Conservation (phyloP, 2,113 vertebrate genomes). For the Solea senegalensis region DNA sequence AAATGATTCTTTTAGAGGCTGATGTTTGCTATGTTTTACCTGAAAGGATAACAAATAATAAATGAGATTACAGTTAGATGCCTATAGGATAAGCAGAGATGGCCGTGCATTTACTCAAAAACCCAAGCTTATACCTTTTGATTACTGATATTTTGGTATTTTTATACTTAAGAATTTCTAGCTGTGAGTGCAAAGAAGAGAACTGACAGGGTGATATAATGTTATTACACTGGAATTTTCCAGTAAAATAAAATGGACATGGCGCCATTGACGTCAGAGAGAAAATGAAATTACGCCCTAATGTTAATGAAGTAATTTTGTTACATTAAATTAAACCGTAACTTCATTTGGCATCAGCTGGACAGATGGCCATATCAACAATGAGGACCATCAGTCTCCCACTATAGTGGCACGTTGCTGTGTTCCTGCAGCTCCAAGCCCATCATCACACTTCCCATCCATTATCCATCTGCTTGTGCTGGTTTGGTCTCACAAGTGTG, state of each 20-base stretch:
- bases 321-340: slow-evolving; percentile 10
- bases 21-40: too few relatives aligned
- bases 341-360: slow-evolving; percentile 57
- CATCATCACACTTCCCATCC: slow-evolving; percentile 56
- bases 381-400: slow-evolving; percentile 33
- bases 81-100: not conserved
- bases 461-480: slow-evolving; percentile 59
- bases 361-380: slow-evolving; percentile 21
- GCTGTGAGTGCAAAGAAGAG: not conserved
- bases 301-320: slow-evolving; percentile 10
- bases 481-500: not conserved
- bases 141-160: not conserved
- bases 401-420: slow-evolving; percentile 27
- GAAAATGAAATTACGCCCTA: not conserved
- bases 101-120: not conserved
- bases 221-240: not conserved
- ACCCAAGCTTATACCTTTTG: not conserved
- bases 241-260: not conserved
- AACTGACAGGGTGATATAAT: not conserved
- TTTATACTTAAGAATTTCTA: not conserved
- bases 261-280: not conserved
- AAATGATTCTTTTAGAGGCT: too few relatives aligned
- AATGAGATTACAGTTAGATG: not conserved
- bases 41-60: not conserved
- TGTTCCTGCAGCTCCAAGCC: slow-evolving; percentile 7